These are phyloP conservation scores for Chloroceryle inda DNA, from an alignment of 2,797 vertebrate genomes.

Conservation along the genomic window DNA sequence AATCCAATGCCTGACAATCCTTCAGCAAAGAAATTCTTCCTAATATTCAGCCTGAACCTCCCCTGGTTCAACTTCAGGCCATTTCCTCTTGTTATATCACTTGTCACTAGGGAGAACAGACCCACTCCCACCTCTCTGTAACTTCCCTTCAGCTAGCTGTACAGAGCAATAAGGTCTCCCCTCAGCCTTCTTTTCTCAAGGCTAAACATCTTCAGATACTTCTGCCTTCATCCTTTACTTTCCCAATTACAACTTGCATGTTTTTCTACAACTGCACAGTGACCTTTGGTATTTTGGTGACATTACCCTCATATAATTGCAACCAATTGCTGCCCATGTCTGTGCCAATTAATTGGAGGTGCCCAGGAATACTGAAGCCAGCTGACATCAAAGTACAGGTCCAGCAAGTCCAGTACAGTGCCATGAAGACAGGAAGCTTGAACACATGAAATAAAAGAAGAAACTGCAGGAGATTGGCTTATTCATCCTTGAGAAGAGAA, in stretches of 20 bases:
- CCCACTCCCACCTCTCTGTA: too few species aligned
- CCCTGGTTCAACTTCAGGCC: too few species aligned
- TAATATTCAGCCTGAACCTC: too few species aligned
- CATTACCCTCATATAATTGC: background rate
- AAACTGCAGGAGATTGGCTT: background rate
- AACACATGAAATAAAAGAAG: background rate
- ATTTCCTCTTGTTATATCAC: too few species aligned
- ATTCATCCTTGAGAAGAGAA: background rate
- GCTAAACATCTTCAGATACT: too few species aligned
- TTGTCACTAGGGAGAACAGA: too few species aligned
- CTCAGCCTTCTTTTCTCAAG: too few species aligned
- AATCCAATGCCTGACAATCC: too few species aligned
- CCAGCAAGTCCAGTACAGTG: background rate
- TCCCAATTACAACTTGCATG: background rate
- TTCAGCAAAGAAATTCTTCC: too few species aligned
- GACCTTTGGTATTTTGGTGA: background rate
- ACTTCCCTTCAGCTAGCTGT: too few species aligned
- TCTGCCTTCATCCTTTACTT: background rate
- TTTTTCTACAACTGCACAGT: background rate
- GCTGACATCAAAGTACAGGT: background rate
- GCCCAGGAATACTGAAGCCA: background rate
- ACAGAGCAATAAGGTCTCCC: too few species aligned
- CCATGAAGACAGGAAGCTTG: background rate
- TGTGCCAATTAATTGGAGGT: background rate
- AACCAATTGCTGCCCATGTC: background rate